phyloP scores from a whole-genome alignment of 2,888 invertebrate species.

The Hyposoter dolosus region DNA sequence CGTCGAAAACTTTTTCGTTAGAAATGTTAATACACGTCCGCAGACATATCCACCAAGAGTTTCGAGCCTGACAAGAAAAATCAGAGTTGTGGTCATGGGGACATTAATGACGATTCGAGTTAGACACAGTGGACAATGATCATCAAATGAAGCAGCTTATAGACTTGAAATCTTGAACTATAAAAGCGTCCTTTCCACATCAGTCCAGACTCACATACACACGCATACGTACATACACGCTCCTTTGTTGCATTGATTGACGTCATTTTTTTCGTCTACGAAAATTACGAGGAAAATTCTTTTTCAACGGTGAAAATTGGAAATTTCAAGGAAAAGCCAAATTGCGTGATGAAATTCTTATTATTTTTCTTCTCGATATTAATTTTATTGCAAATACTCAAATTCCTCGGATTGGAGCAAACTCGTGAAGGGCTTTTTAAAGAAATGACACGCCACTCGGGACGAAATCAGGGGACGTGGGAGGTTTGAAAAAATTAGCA shows the following conservation, averaged over 20 bases:
- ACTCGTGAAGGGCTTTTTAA: neutral
- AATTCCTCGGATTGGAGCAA: neutral
- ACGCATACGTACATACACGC: neutral
- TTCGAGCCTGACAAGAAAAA: neutral
- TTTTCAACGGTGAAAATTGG: too few relatives aligned
- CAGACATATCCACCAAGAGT: neutral
- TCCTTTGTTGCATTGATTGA: conserved; percentile 31
- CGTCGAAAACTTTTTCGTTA: neutral
- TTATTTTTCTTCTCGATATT: neutral
- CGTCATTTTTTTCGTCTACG: neutral
- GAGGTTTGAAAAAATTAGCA: neutral
- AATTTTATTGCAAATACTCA: neutral
- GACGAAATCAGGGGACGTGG: neutral
- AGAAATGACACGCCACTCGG: neutral
- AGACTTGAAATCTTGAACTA: conserved; percentile 16
- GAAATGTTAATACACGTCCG: neutral
- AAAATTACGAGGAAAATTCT: neutral
- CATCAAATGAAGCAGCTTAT: neutral
- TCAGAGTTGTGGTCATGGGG: neutral
- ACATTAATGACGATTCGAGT: neutral
- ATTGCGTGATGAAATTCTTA: neutral
- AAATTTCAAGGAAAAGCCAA: too few relatives aligned
- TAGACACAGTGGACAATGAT: too few relatives aligned
- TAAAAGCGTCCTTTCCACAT: conserved; percentile 46
- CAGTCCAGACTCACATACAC: conserved; percentile 1